A percentile compares a stretch with the other conserved stretches of the same genome.
phyloP scores from a whole-genome alignment of 2,797 vertebrate species.

The Hephaestus fuliginosus region DNA sequence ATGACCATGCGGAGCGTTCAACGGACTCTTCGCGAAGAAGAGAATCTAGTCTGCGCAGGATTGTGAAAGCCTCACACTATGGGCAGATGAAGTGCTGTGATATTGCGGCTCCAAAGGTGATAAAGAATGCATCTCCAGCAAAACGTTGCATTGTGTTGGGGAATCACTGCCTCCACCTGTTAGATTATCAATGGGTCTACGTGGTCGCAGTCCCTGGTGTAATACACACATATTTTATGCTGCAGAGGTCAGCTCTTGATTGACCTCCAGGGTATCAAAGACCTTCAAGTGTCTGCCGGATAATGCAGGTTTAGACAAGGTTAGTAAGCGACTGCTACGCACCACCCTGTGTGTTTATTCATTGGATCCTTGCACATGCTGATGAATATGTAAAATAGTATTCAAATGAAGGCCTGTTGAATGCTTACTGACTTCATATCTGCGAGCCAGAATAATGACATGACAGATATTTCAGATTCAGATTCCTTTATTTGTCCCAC shows the following conservation, averaged over 20 bases:
- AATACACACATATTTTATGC: conserved; percentile 7
- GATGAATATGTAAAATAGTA: conserved; percentile 61
- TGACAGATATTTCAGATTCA: conserved; percentile 15
- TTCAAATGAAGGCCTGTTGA: conserved; percentile 44
- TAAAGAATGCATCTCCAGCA: background rate
- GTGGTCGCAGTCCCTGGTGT: conserved; percentile 14
- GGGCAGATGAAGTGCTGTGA: conserved; percentile 27
- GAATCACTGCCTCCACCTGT: conserved; percentile 20
- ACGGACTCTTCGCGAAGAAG: background rate
- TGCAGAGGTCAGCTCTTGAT: conserved; percentile 39
- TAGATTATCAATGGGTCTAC: conserved; percentile 16
- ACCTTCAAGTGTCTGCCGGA: conserved; percentile 39
- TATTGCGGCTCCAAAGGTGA: background rate
- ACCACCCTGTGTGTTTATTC: conserved; percentile 38
- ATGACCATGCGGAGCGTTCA: background rate
- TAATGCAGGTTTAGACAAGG: conserved; percentile 28
- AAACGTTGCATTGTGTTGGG: conserved; percentile 7
- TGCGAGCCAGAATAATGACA: conserved; percentile 33
- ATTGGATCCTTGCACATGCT: conserved; percentile 30
- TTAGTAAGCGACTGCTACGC: conserved; percentile 24
- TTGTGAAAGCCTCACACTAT: conserved; percentile 19
- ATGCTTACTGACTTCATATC: conserved; percentile 36
- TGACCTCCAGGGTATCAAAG: conserved; percentile 52
- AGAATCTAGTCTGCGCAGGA: background rate
- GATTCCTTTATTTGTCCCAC: no score